A percentile compares a stretch with the other conserved stretches of the same genome.
Evolutionary conservation across 2,113 vertebrate genomes (phyloP).

Genomic region (Myanophis thanlyinensis): DNA sequence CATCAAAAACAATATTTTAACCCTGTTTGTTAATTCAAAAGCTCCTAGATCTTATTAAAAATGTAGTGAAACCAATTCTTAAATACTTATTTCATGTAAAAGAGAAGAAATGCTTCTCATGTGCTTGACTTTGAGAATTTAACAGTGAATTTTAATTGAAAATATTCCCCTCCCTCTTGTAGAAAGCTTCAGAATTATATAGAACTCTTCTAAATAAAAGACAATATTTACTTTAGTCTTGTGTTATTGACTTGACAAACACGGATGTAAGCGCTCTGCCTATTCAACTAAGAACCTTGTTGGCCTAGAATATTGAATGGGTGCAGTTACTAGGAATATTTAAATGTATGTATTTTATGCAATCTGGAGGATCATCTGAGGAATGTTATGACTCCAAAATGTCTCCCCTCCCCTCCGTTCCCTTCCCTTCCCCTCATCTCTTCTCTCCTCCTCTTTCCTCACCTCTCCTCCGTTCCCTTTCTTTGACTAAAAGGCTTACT

Average conservation of each 20-base stretch:
- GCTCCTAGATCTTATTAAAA: background rate
- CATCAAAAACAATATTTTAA: background rate
- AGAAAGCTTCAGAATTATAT: background rate
- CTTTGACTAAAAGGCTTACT: background rate
- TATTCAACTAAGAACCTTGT: background rate
- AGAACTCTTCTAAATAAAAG: background rate
- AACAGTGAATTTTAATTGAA: background rate
- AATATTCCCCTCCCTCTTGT: accelerated
- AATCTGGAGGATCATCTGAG: background rate
- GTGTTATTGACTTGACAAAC: background rate
- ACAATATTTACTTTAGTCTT: background rate
- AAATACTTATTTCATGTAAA: background rate
- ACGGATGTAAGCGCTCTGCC: background rate
- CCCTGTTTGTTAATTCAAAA: too few relatives aligned
- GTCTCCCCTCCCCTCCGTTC: background rate
- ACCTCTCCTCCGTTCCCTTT: background rate
- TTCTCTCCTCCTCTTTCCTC: background rate
- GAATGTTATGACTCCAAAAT: background rate
- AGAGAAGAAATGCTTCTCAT: background rate
- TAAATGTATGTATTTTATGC: background rate
- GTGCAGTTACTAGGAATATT: background rate
- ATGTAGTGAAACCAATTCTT: accelerated
- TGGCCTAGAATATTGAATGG: background rate
- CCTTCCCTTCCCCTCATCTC: background rate
- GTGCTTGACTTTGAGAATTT: background rate